Conservation (phyloP, 1,140 invertebrate species). For the Achroia grisella region DNA sequence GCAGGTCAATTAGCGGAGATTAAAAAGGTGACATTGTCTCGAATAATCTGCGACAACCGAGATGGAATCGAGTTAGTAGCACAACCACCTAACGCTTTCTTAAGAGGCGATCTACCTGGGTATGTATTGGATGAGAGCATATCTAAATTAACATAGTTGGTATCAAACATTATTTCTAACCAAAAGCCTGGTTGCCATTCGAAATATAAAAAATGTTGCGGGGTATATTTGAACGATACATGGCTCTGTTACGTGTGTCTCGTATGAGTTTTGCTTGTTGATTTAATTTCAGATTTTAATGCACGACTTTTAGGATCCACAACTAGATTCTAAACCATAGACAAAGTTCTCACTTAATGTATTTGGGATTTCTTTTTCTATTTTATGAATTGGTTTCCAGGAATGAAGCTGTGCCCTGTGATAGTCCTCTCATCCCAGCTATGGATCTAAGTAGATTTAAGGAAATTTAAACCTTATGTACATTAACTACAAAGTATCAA, state of each 20-base stretch:
- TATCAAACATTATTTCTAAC: too few relatives aligned
- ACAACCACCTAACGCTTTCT: slow-evolving; percentile 74
- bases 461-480: slow-evolving; percentile 18
- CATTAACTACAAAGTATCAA: slow-evolving; percentile 3
- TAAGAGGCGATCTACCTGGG: slow-evolving; percentile 72
- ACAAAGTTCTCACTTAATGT: neutral
- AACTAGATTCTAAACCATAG: too few relatives aligned
- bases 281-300: too few relatives aligned
- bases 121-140: too few relatives aligned
- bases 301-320: too few relatives aligned
- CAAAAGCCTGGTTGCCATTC: too few relatives aligned
- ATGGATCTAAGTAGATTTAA: slow-evolving; percentile 64
- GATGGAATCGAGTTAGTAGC: slow-evolving; percentile 75
- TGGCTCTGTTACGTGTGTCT: too few relatives aligned
- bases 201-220: too few relatives aligned
- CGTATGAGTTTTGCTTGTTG: too few relatives aligned
- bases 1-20: slow-evolving; percentile 83
- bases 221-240: too few relatives aligned
- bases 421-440: slow-evolving; percentile 61
- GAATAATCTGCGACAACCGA: slow-evolving; percentile 86
- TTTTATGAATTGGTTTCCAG: slow-evolving; percentile 48
- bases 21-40: slow-evolving; percentile 79
- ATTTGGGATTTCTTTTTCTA: neutral
- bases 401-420: slow-evolving; percentile 73
- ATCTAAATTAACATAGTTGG: too few relatives aligned